phyloP scores from a whole-genome alignment of 2,888 invertebrate species.

The Dioctria rufipes region DNA sequence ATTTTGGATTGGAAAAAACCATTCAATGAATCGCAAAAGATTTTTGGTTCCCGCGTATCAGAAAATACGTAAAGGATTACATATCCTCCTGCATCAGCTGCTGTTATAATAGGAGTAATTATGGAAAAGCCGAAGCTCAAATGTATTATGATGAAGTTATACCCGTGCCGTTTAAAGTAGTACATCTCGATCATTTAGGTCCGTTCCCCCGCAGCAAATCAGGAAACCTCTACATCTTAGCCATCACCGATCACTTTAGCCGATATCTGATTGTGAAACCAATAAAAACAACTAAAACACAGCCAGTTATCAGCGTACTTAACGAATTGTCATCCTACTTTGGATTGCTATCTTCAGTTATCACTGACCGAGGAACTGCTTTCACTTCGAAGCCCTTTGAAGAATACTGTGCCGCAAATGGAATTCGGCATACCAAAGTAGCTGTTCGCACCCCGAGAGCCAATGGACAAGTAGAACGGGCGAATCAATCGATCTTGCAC shows the following conservation, averaged over 20 bases:
- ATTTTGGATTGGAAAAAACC: no score
- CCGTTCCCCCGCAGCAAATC: conserved; percentile 56
- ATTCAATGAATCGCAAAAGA: conserved; percentile 40
- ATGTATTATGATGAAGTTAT: conserved; percentile 57
- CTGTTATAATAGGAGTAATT: conserved; percentile 40
- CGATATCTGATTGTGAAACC: conserved; percentile 56
- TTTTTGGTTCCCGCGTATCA: conserved; percentile 60
- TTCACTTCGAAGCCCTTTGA: conserved; percentile 58
- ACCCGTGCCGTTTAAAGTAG: conserved; percentile 55
- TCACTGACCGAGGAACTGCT: conserved; percentile 58
- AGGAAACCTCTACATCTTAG: conserved; percentile 56
- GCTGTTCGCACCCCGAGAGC: conserved; percentile 55
- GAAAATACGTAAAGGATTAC: conserved; percentile 51
- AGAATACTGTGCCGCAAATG: conserved; percentile 46
- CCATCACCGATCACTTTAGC: conserved; percentile 55
- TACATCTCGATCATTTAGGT: conserved; percentile 61
- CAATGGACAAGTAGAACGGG: conserved; percentile 57
- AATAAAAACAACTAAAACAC: conserved; percentile 24
- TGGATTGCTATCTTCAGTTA: conserved; percentile 43
- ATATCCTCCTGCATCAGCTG: conserved; percentile 51
- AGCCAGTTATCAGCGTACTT: conserved; percentile 46
- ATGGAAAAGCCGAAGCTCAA: conserved; percentile 41
- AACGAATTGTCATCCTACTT: conserved; percentile 39
- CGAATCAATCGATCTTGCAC: neutral
- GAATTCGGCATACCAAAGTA: conserved; percentile 36